Evolutionary conservation across 64 coral and sea anemone species (phyloP).

Genomic region (Hydrozoanthus tunicans): DNA sequence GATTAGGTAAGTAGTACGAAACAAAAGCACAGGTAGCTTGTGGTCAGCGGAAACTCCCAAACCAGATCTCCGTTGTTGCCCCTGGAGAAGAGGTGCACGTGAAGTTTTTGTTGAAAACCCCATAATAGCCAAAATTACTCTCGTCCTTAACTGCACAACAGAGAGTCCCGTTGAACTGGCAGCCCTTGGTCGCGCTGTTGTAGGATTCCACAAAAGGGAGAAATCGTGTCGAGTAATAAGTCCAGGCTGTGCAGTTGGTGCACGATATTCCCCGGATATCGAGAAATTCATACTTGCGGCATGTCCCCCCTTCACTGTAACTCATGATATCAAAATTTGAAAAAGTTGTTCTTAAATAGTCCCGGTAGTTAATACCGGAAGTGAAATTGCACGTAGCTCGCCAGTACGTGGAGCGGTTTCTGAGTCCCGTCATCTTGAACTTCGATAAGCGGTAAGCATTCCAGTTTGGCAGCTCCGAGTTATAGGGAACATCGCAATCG

Average conservation of each 20-base stretch:
- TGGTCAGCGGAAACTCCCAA: slow-evolving; percentile 2
- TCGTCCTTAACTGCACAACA: slow-evolving; percentile 4
- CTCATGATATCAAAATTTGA: slow-evolving; percentile 48
- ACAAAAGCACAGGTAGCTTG: neutral
- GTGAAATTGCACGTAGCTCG: slow-evolving; percentile 49
- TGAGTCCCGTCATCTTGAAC: slow-evolving; percentile 31
- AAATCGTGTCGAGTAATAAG: neutral
- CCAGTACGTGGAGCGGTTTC: slow-evolving; percentile 20
- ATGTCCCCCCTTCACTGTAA: slow-evolving; percentile 14
- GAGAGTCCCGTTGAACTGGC: slow-evolving; percentile 22
- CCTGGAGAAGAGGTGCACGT: slow-evolving; percentile 38
- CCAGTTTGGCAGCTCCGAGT: neutral
- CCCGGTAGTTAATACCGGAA: slow-evolving; percentile 20
- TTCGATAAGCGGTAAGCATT: slow-evolving; percentile 46
- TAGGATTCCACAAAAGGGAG: slow-evolving; percentile 28
- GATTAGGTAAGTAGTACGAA: no score
- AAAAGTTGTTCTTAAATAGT: slow-evolving; percentile 36
- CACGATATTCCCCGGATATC: slow-evolving; percentile 13
- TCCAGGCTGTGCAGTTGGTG: slow-evolving; percentile 36
- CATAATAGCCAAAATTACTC: slow-evolving; percentile 47
- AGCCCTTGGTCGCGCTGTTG: slow-evolving; percentile 5
- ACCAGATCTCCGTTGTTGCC: slow-evolving; percentile 47
- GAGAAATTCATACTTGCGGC: slow-evolving; percentile 19
- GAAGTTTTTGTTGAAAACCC: slow-evolving; percentile 32
- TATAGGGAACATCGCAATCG: slow-evolving; percentile 21